Percentiles rank a stretch among this genome's conserved stretches.
Conservation (phyloP, 2,888 invertebrate species). For the Anorthoa munda region DNA sequence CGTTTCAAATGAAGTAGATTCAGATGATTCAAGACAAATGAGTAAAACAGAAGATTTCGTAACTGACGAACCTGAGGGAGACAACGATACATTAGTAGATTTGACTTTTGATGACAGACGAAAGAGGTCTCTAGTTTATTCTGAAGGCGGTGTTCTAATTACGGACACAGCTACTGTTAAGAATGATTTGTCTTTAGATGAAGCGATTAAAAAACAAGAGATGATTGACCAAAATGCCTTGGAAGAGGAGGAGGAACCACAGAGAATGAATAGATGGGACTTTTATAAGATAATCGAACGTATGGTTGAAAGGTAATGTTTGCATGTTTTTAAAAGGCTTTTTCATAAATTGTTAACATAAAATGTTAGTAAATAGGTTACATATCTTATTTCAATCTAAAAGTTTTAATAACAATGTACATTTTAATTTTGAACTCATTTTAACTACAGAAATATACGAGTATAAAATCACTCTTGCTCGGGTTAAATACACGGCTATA, state of each 20-base stretch:
- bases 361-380: neutral
- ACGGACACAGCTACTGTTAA: conserved; percentile 68
- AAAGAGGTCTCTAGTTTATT: conserved; percentile 79
- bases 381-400: neutral
- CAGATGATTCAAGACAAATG: conserved; percentile 68
- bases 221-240: conserved; percentile 81
- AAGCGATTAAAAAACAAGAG: conserved; percentile 89
- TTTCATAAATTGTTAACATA: neutral
- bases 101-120: conserved; percentile 84
- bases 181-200: conserved; percentile 81
- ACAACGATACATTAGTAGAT: conserved; percentile 84
- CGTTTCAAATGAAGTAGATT: conserved; percentile 66
- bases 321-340: neutral
- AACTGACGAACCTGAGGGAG: conserved; percentile 67
- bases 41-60: conserved; percentile 61
- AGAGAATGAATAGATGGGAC: conserved; percentile 91
- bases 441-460: neutral
- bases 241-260: conserved; percentile 78
- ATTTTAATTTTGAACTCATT: neutral
- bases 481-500: neutral
- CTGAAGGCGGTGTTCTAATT: conserved; percentile 81
- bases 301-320: conserved; percentile 89
- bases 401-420: neutral
- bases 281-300: conserved; percentile 92
- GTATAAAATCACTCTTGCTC: conserved; percentile 15